Base-by-base conservation (phyloP, 2,888 invertebrate genomes). In the Salticus scenicus region DNA sequence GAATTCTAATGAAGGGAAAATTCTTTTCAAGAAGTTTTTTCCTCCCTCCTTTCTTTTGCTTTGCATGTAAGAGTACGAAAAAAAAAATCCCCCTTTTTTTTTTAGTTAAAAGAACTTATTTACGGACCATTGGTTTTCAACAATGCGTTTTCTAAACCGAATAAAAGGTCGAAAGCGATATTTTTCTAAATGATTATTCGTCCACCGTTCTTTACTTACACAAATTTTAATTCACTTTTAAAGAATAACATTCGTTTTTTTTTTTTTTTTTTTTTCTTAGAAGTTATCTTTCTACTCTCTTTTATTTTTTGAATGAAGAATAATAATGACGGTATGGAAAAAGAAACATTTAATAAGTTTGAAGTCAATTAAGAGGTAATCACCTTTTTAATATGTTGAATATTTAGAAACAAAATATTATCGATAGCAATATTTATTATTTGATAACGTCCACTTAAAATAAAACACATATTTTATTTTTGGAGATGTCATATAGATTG, bases 1-100 rank as follows among this genome's bases (percentile, higher is more conserved):
- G 83, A 77, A 84, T 84, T 84, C 73, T 78, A 84, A 84, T 84
- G 83, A 77, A 24, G 67, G 67, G 47, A 51, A 73, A 77, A 84
- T 84, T 84, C 83, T 30, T 37, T 84, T 84, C 75, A 41, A 73
- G 63, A 57, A 71, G 72, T 72, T 77, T 84, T 83, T 77, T 51
- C 57, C 75, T 20, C 17, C 7, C 10, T 57, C 75, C 33, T 72
- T 77, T 41, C 33, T 51, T 30, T 42, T 17, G 20, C n/a, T 70
- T 37, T 70, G 37, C n/a, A n/a, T n/a, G n/a, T n/a, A n/a, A 37
- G 37, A 37, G 10, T 37, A 7, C 28, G 63, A 67, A 33, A 70
- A 69, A 71, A 71, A 77, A 66, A 83, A 64, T 20, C 31, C 31
- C 8, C 57, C 33, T 27, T 72, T 63, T 70, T 72, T 67, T 80